These are phyloP conservation scores for Plagiodera versicolora DNA, from an alignment of 2,888 invertebrate species.

Conservation along the genomic window DNA sequence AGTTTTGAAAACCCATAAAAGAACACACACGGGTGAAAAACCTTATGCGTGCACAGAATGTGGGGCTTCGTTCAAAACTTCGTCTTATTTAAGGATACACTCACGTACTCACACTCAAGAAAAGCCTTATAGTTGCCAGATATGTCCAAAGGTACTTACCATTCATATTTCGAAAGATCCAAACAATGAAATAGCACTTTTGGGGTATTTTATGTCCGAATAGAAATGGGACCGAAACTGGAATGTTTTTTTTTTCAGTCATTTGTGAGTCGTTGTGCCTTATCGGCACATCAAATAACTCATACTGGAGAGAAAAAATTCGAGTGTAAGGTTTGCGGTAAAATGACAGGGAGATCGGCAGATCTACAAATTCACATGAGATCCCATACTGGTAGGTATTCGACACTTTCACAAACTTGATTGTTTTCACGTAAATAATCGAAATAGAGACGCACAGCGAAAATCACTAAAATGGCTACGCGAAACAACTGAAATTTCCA, in stretches of 20 bases:
- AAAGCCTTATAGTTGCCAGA: slow-evolving; percentile 48
- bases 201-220: too few species aligned
- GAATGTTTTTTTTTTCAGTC: too few species aligned
- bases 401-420: too few species aligned
- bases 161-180: too few species aligned
- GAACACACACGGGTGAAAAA: slow-evolving; percentile 51
- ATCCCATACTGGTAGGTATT: slow-evolving; percentile 47
- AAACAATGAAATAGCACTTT: too few species aligned
- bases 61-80: slow-evolving; percentile 46
- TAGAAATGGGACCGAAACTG: too few species aligned
- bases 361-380: slow-evolving; percentile 51
- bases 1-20: slow-evolving; percentile 46
- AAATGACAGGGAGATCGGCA: slow-evolving; percentile 45
- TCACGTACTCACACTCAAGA: slow-evolving; percentile 50
- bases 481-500: too few species aligned
- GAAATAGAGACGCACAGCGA: too few species aligned
- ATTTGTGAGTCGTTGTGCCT: slow-evolving; percentile 49
- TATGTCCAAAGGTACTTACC: slow-evolving; percentile 38
- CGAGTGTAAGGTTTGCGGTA: slow-evolving; percentile 49
- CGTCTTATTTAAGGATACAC: slow-evolving; percentile 51
- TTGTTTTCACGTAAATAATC: too few species aligned
- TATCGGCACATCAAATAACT: slow-evolving; percentile 46
- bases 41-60: slow-evolving; percentile 48
- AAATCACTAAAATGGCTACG: too few species aligned
- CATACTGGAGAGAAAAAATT: slow-evolving; percentile 51